phyloP scores from a whole-genome alignment of 2,797 vertebrate genomes.

The Sebastes trivittatus region DNA sequence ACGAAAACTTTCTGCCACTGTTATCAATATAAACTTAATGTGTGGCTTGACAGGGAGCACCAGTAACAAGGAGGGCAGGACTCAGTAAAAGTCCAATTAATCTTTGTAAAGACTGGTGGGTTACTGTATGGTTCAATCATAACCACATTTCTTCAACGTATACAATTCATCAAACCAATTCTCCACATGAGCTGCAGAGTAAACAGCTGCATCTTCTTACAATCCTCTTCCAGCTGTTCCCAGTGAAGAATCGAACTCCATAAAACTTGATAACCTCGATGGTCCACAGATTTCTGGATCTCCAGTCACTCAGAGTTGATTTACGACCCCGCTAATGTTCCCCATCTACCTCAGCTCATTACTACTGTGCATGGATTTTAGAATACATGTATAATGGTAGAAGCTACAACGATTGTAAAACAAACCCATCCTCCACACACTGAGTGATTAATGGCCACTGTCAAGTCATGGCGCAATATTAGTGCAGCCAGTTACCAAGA shows the following conservation, averaged over 20 bases:
- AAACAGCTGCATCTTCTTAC: neutral
- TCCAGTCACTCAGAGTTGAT: constrained; percentile 53
- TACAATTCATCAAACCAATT: neutral
- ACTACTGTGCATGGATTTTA: constrained; percentile 43
- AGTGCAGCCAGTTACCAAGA: constrained; percentile 61
- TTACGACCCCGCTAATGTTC: constrained; percentile 36
- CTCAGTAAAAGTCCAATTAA: neutral
- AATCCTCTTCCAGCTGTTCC: neutral
- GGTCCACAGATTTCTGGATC: constrained; percentile 28
- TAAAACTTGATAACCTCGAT: constrained; percentile 5
- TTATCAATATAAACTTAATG: neutral
- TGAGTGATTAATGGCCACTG: constrained; percentile 73
- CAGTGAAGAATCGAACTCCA: neutral
- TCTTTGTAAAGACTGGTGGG: neutral
- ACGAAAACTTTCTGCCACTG: neutral
- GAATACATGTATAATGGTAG: constrained; percentile 51
- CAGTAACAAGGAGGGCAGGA: neutral
- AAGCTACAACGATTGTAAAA: constrained; percentile 66
- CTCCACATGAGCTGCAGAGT: neutral
- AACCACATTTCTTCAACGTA: neutral
- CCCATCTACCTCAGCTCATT: constrained; percentile 55
- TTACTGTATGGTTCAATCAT: neutral
- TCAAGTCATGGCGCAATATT: constrained; percentile 65
- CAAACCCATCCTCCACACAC: constrained; percentile 61
- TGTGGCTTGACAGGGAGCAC: neutral